Evolutionary conservation across 2,797 vertebrate genomes (phyloP).

Genomic region (Ceyx erithaca): DNA sequence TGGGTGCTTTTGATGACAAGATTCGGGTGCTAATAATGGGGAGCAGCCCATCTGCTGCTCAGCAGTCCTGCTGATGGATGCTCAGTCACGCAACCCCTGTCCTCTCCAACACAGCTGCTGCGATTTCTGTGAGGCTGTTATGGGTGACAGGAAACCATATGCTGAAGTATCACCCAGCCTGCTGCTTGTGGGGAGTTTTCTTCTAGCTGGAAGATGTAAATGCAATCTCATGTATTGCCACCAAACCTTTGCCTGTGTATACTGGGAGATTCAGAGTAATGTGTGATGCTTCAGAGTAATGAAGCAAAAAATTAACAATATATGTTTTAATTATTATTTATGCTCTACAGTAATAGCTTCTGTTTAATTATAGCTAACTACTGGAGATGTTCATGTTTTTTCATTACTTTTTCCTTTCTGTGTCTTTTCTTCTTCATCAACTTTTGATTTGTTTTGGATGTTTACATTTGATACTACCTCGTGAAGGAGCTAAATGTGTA

Average conservation of each 20-base stretch:
- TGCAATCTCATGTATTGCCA: not conserved
- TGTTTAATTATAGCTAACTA: slow-evolving; percentile 42
- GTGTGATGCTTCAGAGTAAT: slow-evolving; percentile 53
- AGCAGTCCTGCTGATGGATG: not conserved
- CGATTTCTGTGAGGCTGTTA: slow-evolving; percentile 14
- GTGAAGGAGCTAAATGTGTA: not conserved
- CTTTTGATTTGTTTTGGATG: not conserved
- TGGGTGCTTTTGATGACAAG: not conserved
- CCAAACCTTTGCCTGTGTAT: not conserved
- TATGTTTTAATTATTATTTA: slow-evolving; percentile 76
- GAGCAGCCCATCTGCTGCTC: not conserved
- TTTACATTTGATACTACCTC: not conserved
- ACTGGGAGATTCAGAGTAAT: slow-evolving; percentile 24
- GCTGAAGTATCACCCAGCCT: slow-evolving; percentile 5
- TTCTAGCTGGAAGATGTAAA: not conserved
- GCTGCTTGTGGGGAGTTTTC: not conserved
- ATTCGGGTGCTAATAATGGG: not conserved
- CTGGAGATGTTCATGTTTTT: not conserved
- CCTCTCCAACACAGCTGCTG: slow-evolving; percentile 29
- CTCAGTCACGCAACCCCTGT: not conserved
- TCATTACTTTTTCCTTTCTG: not conserved
- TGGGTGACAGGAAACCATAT: slow-evolving; percentile 17
- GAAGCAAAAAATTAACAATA: slow-evolving; percentile 71
- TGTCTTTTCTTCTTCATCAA: not conserved
- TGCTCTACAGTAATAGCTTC: slow-evolving; percentile 27